phyloP scores from a whole-genome alignment of 2,113 vertebrate genomes.

The Xiphophorus maculatus region DNA sequence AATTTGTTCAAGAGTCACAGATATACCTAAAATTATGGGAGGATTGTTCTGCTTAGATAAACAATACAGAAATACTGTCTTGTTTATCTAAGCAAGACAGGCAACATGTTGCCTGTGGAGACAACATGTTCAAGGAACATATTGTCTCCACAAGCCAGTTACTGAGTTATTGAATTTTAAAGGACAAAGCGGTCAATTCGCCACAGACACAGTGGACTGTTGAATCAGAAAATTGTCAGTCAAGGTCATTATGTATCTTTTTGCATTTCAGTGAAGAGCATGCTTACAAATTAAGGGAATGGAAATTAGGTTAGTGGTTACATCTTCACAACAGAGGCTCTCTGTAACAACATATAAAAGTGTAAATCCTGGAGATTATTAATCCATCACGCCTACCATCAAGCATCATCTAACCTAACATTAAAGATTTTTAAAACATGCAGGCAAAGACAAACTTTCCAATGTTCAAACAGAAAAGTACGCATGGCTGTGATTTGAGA shows the following conservation, averaged over 20 bases:
- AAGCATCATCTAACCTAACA: too few species aligned
- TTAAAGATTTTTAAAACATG: too few species aligned
- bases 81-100: too few species aligned
- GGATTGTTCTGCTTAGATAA: constrained; percentile 49
- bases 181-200: constrained; percentile 38
- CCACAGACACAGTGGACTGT: constrained; percentile 43
- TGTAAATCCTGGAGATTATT: too few species aligned
- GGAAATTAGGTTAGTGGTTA: constrained; percentile 18
- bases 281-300: not conserved
- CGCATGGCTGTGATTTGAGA: not conserved
- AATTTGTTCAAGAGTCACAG: constrained; percentile 43
- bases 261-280: constrained; percentile 22
- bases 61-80: constrained; percentile 28
- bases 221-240: constrained; percentile 60
- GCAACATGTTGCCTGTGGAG: too few species aligned
- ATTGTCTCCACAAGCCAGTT: not conserved
- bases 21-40: constrained; percentile 20
- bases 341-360: too few species aligned
- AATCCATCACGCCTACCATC: too few species aligned
- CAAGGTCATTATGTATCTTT: constrained; percentile 50
- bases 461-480: not conserved
- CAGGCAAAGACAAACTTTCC: not conserved
- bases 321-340: constrained; percentile 7
- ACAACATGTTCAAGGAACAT: too few species aligned
- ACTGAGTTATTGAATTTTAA: constrained; percentile 49